Conservation (phyloP, 2,888 invertebrate species). For the Phalera bucephala region DNA sequence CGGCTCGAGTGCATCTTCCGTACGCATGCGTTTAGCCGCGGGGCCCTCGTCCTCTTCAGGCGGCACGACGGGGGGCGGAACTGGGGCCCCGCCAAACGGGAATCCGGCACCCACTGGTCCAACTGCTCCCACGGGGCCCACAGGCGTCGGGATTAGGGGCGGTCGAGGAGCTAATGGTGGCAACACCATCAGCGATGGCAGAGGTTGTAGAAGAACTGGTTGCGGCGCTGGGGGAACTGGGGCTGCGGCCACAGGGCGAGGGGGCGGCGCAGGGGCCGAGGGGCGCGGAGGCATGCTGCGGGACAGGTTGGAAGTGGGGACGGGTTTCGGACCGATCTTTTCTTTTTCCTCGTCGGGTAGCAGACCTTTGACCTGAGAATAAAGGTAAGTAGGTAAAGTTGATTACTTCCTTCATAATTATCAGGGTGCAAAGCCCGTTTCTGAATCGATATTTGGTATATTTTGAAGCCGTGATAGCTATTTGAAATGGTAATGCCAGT, state of each 20-base stretch:
- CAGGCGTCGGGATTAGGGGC: conserved; percentile 61
- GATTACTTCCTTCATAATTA: too few relatives aligned
- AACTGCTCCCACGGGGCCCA: conserved; percentile 35
- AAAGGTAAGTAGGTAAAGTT: too few relatives aligned
- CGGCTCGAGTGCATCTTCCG: conserved; percentile 96
- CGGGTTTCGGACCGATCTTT: conserved; percentile 96
- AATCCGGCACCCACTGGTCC: conserved; percentile 26
- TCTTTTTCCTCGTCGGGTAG: conserved; percentile 98
- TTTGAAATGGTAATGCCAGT: too few relatives aligned
- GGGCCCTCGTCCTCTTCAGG: conserved; percentile 90
- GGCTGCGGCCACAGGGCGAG: conserved; percentile 8
- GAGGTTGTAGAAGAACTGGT: conserved; percentile 54
- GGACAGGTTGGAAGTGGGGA: conserved; percentile 47
- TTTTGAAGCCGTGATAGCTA: too few relatives aligned
- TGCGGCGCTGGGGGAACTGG: conserved; percentile 44
- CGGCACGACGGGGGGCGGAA: conserved; percentile 26
- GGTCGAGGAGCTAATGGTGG: conserved; percentile 67
- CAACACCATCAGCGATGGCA: conserved; percentile 81
- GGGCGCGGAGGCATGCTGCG: conserved; percentile 25
- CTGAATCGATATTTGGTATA: too few relatives aligned
- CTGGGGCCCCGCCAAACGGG: conserved; percentile 34
- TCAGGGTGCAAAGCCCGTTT: too few relatives aligned
- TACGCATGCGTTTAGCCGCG: conserved; percentile 92
- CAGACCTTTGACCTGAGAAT: conserved; percentile 87
- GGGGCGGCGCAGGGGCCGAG: conserved; percentile 29